Base-by-base conservation (phyloP, 1,140 invertebrate genomes). In the Zaprionus ghesquierei region DNA sequence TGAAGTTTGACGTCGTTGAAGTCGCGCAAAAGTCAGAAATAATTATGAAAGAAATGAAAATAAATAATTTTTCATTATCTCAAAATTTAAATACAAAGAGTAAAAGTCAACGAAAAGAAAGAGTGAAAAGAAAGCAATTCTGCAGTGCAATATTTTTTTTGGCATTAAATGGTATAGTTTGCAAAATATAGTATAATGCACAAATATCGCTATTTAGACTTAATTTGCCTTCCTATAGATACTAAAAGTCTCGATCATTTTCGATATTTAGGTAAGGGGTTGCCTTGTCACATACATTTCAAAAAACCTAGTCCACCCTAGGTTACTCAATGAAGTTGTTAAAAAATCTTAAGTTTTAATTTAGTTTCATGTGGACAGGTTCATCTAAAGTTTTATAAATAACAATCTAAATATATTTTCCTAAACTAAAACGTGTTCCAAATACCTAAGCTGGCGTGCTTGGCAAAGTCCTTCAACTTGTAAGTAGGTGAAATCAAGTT, bases 401-500 rank as follows among this genome's bases (percentile, higher is more conserved):
- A 18, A 41, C 35, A 8, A 5, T 41, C 6, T n/a, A 41, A 15
- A 54, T 3, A 54, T 54, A 18, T 15, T 54, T 54, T 5, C 20
- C 9, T 15, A 3, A 23, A 13, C 6, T 41, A 5, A 41, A 41
- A n/a, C 18, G 3, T 46, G 15, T 12, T 46, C 18, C 4, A 22
- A 9, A 46, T 22, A 20, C 9, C 41, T 44, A 0, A 8, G 31
- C 31, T 33, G 27, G 22, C 56, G 18, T 44, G n/a, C 10, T 59
- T n/a, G 3, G 20, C 2, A 27, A 58, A 65, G 31, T 44, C 54
- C 61, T 59, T 66, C 49, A 35, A 51, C 66, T 60, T 18, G 51
- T 62, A 68, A 65, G 70, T 73, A 61, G 79, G 82, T 89, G 82
- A 86, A 86, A 86, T 86, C 82, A 68, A 73, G 79, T 69, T 79